Evolutionary conservation across 2,113 vertebrate species (phyloP).

Genomic region (Vulpes ferrilata): DNA sequence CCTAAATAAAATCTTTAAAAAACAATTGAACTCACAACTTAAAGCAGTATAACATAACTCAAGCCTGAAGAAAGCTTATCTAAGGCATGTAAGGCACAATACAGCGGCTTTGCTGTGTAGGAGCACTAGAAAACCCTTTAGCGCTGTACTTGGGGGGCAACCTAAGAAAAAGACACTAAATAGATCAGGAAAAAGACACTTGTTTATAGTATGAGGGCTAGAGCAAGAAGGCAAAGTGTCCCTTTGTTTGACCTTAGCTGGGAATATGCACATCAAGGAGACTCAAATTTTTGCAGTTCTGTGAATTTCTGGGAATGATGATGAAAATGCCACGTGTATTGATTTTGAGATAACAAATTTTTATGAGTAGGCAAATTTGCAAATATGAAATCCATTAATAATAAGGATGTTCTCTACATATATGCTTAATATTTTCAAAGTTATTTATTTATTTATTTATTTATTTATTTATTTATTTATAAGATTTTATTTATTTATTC

Average conservation of each 20-base stretch:
- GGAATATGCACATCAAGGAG: neutral
- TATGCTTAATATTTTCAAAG: neutral
- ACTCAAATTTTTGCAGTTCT: neutral
- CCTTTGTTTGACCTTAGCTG: neutral
- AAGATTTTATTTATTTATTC: neutral
- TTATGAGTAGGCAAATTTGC: neutral
- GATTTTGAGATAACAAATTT: neutral
- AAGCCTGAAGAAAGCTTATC: neutral
- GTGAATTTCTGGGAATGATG: accelerated
- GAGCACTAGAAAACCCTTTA: neutral
- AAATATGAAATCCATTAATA: neutral
- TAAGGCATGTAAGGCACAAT: neutral
- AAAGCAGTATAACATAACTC: neutral
- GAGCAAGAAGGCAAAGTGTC: neutral
- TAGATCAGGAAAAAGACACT: neutral
- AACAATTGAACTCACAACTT: neutral
- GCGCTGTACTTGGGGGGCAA: neutral
- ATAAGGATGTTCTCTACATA: neutral
- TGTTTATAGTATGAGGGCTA: neutral
- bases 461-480: neutral
- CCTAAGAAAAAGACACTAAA: neutral
- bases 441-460: neutral
- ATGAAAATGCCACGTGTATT: neutral
- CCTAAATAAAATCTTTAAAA: no score
- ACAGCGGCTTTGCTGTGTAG: neutral